Conservation (phyloP, 2,888 invertebrate species). For the Drosophila tanythrix region DNA sequence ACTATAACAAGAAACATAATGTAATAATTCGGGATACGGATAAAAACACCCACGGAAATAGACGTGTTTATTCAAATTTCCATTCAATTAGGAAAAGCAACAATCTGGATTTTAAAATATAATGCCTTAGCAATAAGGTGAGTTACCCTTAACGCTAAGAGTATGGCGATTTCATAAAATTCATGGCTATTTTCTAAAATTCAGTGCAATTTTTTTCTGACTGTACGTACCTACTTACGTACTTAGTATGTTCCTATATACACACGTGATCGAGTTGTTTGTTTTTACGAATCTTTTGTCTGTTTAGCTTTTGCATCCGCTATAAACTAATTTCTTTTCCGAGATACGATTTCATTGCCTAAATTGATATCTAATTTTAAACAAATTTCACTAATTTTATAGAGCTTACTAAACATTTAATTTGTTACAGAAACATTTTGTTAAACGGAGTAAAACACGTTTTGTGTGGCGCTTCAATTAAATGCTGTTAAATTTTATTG, state of each 20-base stretch:
- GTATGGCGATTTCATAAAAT: background rate
- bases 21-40: background rate
- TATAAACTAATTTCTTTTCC: conserved; percentile 15
- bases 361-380: conserved; percentile 41
- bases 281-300: conserved; percentile 10
- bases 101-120: background rate
- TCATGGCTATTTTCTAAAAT: too few species aligned
- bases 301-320: conserved; percentile 51
- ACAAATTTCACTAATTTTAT: conserved; percentile 12
- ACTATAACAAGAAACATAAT: background rate
- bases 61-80: background rate
- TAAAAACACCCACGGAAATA: background rate
- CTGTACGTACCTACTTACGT: background rate
- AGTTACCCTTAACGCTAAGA: background rate
- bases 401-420: conserved; percentile 6
- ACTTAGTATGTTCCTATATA: background rate
- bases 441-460: conserved; percentile 6
- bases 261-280: background rate
- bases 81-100: background rate
- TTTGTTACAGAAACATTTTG: background rate
- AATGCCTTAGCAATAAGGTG: background rate
- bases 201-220: background rate
- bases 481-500: background rate
- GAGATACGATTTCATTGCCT: conserved; percentile 22
- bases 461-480: background rate